Percentiles rank a stretch among this genome's conserved stretches.
These are phyloP conservation scores for Phalacrocorax aristotelis DNA, from an alignment of 2,113 vertebrate genomes.

Conservation along the genomic window DNA sequence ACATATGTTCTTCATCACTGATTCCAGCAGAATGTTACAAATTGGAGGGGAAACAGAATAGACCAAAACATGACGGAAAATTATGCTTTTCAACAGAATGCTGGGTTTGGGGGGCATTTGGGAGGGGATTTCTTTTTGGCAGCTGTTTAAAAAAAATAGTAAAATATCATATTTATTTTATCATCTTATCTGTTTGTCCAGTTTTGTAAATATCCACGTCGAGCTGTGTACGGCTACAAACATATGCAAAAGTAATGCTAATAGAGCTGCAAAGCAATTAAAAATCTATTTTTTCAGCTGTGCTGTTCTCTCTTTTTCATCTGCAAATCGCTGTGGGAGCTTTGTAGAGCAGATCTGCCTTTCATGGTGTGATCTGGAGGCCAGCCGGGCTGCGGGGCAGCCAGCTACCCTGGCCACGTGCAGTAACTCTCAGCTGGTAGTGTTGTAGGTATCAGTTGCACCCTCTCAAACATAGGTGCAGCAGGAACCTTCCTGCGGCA, in stretches of 20 bases:
- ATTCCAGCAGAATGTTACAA: slow-evolving; percentile 69
- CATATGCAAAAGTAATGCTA: not conserved
- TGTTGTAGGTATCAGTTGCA: not conserved
- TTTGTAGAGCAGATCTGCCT: not conserved
- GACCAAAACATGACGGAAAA: slow-evolving; percentile 57
- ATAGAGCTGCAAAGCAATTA: not conserved
- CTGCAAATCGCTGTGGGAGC: not conserved
- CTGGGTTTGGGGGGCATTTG: not conserved
- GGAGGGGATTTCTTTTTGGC: not conserved
- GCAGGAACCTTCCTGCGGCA: not conserved
- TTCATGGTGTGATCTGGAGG: not conserved
- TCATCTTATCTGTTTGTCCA: not conserved
- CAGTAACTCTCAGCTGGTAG: not conserved
- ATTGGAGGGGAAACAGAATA: slow-evolving; percentile 51
- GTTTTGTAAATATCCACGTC: not conserved
- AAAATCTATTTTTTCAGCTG: slow-evolving; percentile 39
- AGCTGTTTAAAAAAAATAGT: not conserved
- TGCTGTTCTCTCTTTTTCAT: not conserved
- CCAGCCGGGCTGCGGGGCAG: not conserved
- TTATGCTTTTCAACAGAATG: not conserved
- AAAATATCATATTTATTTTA: not conserved
- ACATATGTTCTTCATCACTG: slow-evolving; percentile 74
- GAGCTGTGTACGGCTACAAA: not conserved
- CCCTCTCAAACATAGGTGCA: not conserved
- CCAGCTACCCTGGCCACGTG: not conserved